Percentiles rank a stretch among this genome's conserved stretches.
Evolutionary conservation across 1,140 invertebrate species (phyloP).

Genomic region (Cepaea nemoralis): DNA sequence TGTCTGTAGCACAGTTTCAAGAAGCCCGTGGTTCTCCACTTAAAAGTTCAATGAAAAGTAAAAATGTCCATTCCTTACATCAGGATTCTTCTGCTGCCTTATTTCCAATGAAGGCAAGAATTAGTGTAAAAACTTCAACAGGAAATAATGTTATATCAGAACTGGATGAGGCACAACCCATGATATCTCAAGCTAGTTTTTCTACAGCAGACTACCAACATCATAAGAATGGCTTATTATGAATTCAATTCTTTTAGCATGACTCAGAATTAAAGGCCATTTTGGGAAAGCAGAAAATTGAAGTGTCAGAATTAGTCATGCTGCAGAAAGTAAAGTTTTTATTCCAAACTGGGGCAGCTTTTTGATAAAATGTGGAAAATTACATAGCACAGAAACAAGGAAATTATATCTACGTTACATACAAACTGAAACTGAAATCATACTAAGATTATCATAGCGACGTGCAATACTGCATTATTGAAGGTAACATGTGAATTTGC

Average conservation of each 20-base stretch:
- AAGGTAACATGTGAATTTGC: too few species aligned
- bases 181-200: constrained; percentile 8
- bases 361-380: too few species aligned
- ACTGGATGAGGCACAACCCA: background rate
- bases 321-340: too few species aligned
- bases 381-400: too few species aligned
- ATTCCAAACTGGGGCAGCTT: too few species aligned
- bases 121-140: background rate
- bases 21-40: background rate
- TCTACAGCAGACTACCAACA: background rate
- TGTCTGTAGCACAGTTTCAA: background rate
- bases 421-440: too few species aligned
- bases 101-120: constrained; percentile 2
- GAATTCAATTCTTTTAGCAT: background rate
- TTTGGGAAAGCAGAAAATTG: too few species aligned
- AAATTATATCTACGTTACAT: too few species aligned
- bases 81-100: background rate
- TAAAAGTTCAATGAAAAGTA: background rate
- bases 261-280: too few species aligned
- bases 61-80: background rate
- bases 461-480: too few species aligned
- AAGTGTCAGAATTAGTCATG: too few species aligned
- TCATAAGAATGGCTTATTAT: background rate
- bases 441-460: too few species aligned
- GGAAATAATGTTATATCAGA: background rate